These are phyloP conservation scores for Vanessa cardui DNA, from an alignment of 2,888 invertebrate genomes.

Conservation along the genomic window DNA sequence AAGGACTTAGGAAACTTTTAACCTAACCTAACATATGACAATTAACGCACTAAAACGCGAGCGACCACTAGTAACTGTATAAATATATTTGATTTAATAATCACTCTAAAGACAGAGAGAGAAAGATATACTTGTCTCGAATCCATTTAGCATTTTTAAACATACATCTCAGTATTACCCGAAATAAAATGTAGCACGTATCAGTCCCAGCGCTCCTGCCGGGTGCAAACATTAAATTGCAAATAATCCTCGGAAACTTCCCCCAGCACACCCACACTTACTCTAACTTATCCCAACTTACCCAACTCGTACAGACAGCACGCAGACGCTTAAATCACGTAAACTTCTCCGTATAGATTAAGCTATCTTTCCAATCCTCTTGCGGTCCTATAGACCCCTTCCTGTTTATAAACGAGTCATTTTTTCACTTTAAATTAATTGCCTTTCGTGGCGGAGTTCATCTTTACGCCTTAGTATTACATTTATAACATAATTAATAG, in stretches of 20 bases:
- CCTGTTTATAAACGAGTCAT: slow-evolving; percentile 28
- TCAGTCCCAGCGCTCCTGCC: slow-evolving; percentile 23
- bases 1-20: too few relatives aligned
- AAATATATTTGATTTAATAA: too few relatives aligned
- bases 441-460: too few relatives aligned
- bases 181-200: slow-evolving; percentile 30
- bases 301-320: slow-evolving; percentile 25
- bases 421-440: not conserved
- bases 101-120: too few relatives aligned
- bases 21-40: too few relatives aligned
- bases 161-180: not conserved
- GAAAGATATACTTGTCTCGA: too few relatives aligned
- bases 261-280: slow-evolving; percentile 19
- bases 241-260: slow-evolving; percentile 30
- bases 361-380: slow-evolving; percentile 31
- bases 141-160: not conserved
- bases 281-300: slow-evolving; percentile 29
- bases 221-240: slow-evolving; percentile 25
- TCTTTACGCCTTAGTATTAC: too few relatives aligned
- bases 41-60: too few relatives aligned
- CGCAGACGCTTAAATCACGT: slow-evolving; percentile 36
- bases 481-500: too few relatives aligned
- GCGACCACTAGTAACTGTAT: too few relatives aligned
- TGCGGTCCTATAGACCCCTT: slow-evolving; percentile 22
- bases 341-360: slow-evolving; percentile 27